Base-by-base conservation (phyloP, 2,888 invertebrate genomes). In the Diaperis boleti region DNA sequence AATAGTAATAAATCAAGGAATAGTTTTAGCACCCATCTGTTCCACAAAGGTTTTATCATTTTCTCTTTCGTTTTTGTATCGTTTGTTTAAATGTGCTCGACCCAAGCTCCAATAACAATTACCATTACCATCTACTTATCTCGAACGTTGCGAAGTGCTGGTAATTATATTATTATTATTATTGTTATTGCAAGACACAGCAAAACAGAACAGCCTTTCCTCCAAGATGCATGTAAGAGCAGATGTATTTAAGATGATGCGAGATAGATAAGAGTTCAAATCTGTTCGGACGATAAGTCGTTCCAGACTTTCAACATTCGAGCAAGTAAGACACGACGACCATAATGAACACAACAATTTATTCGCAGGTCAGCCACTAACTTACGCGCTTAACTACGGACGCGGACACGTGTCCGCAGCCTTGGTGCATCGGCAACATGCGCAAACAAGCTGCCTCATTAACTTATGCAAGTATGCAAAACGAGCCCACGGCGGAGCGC, bases 331-430 rank as follows among this genome's bases (percentile, higher is more conserved):
- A 73, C 72, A 72, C 73, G 73, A 72, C 70, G 72, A 69, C 73
- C 73, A 72, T 74, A 75, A 74, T 75, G 75, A 75, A 75, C 75
- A 70, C 68, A 70, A 71, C 72, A 72, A 74, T 74, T 75, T 75
- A 75, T 75, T 72, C 69, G 64, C 66, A 61, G 68, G 62, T 66
- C 64, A 62, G 69, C 73, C 73, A 72, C 75, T 75, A 74, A 74
- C 72, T 74, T 74, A 75, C 72, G 70, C 72, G 54, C 66, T 71
- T 69, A 64, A 61, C 31, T 35, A 49, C 35, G 52, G 39, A 54
- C 49, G 39, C 64, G 57, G 65, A 67, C 67, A 67, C 69, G 67
- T 64, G 69, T 69, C 69, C 64, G 66, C 67, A 65, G 64, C 66
- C 64, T 62, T 66, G 64, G 64, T 66, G 61, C 55, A 47, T 26